Base-by-base conservation (phyloP, 2,888 invertebrate genomes). In the Stenurella melanura region DNA sequence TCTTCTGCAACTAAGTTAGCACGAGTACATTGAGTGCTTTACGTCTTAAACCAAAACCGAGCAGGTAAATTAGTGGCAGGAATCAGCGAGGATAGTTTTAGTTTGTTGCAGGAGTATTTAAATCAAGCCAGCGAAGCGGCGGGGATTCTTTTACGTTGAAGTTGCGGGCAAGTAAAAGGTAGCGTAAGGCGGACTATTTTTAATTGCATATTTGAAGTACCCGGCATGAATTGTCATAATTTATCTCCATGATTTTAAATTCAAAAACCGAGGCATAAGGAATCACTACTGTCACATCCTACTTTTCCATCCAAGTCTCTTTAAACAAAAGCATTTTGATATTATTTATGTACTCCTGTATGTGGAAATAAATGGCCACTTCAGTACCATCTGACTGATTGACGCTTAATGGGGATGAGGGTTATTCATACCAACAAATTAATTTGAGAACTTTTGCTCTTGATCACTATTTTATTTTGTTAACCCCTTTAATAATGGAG, bases 1-100 rank as follows among this genome's bases (percentile, higher is more conserved):
- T 30, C 69, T 64, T 75, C 64, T 50, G 42, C 42, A 66, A 66
- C 64, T 66, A 66, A 66, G 42, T 66, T 66, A 19, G 64, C 34
- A 58, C 58, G 58, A 61, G 30, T 1, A 61, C 15, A 34, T 61
- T 61, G 30, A 26, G 61, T 61, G 56, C 67, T 69, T 34, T 58
- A 34, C 38, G 42, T 38, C 64, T 66, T 66, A 66, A 66, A 66
- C 64, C 42, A 18, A 66, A 38, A 19, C 19, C 42, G 19, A 38
- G 42, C 42, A 56, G 69, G 58, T 69, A 34, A 58, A 58, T 57
- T 57, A 57, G 57, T 30, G 58, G 17, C 54, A 26, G 58, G 38
- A 38, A 64, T 64, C 64, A 18, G 15, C 38, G 64, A 42, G 18
- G 64, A 18, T 57, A 69, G 57, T 57, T 38, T 19, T 18, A 34